phyloP scores from a whole-genome alignment of 1,140 invertebrate species.

The Apis dorsata region DNA sequence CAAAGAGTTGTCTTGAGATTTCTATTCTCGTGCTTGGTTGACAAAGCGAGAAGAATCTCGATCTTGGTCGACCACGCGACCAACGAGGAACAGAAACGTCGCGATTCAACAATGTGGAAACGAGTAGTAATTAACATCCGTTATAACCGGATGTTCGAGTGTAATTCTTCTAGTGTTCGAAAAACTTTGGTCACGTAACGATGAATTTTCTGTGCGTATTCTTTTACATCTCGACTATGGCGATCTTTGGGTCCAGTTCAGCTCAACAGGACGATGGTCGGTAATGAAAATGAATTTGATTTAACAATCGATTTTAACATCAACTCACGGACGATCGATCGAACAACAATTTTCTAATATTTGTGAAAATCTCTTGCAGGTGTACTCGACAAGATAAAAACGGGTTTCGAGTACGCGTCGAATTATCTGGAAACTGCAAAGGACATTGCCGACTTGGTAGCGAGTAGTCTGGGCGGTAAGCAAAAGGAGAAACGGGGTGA shows the following conservation, averaged over 20 bases:
- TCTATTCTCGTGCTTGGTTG: slow-evolving; percentile 67
- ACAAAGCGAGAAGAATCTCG: slow-evolving; percentile 64
- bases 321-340: neutral
- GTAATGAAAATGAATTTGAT: too few relatives aligned
- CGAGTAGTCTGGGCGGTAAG: slow-evolving; percentile 67
- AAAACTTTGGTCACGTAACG: slow-evolving; percentile 8
- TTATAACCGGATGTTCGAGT: slow-evolving; percentile 34
- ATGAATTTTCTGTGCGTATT: slow-evolving; percentile 55
- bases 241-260: neutral
- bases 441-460: slow-evolving; percentile 75
- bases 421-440: slow-evolving; percentile 77
- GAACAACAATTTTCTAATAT: neutral
- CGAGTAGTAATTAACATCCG: slow-evolving; percentile 59
- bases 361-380: slow-evolving; percentile 59
- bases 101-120: slow-evolving; percentile 46
- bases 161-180: slow-evolving; percentile 37
- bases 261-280: slow-evolving; percentile 31
- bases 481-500: slow-evolving; percentile 53
- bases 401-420: slow-evolving; percentile 83
- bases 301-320: too few relatives aligned
- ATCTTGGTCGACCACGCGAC: slow-evolving; percentile 17
- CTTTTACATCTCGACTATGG: neutral
- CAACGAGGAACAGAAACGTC: slow-evolving; percentile 17
- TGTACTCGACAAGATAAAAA: slow-evolving; percentile 82
- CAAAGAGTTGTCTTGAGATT: slow-evolving; percentile 8